These are phyloP conservation scores for Onychomys arenicola DNA, from an alignment of 2,797 vertebrate genomes.

Conservation along the genomic window DNA sequence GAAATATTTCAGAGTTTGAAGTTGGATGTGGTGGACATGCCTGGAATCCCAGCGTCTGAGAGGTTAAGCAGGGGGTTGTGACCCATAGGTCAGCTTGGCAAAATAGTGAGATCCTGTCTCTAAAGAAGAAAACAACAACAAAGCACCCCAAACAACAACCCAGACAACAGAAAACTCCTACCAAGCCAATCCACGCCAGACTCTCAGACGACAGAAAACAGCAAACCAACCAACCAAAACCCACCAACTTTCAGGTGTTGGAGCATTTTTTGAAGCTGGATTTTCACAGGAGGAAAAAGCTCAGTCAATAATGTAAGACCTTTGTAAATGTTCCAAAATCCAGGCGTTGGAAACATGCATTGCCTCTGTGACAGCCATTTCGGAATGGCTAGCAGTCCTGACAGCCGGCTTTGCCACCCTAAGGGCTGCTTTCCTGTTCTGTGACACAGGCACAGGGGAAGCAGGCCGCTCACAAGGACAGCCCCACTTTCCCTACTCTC, in stretches of 20 bases:
- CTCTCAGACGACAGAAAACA: not conserved
- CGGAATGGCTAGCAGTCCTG: not conserved
- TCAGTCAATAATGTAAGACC: not conserved
- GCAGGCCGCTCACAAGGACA: not conserved
- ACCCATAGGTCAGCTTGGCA: not conserved
- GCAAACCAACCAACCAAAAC: not conserved
- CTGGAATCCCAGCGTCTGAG: not conserved
- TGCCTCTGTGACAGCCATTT: not conserved
- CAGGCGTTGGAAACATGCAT: not conserved
- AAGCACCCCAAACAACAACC: not conserved
- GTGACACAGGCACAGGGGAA: not conserved
- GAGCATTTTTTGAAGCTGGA: not conserved
- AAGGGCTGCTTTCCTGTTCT: not conserved
- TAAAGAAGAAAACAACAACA: not conserved
- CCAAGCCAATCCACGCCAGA: not conserved
- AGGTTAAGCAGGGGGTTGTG: not conserved
- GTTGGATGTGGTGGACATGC: not conserved
- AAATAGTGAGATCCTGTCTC: not conserved
- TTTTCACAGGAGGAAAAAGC: not conserved
- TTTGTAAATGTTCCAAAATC: not conserved
- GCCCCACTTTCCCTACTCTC: not conserved
- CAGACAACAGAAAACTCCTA: not conserved
- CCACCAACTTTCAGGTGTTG: not conserved
- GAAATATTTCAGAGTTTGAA: not conserved
- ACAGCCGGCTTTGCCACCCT: not conserved